Conservation (phyloP, 2,113 vertebrate genomes). For the Tachycineta bicolor region DNA sequence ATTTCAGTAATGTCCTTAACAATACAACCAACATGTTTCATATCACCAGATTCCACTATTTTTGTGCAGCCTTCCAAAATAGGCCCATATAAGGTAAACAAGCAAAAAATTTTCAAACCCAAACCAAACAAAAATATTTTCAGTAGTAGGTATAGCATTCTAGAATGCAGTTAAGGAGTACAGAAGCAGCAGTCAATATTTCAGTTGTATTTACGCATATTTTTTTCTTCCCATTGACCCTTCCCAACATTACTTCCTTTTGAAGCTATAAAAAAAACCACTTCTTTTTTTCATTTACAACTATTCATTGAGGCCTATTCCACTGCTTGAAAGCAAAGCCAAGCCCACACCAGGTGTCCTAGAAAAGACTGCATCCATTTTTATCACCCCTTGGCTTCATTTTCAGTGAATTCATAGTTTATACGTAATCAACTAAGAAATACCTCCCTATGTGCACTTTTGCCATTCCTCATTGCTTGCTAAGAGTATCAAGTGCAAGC, state of each 20-base stretch:
- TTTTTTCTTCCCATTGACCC: slow-evolving; percentile 15
- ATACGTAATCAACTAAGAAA: slow-evolving; percentile 92
- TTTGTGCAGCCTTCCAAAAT: neutral
- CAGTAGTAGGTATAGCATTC: slow-evolving; percentile 17
- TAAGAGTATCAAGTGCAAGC: slow-evolving; percentile 81
- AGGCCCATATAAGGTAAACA: neutral
- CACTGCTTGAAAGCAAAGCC: slow-evolving; percentile 76
- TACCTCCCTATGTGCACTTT: slow-evolving; percentile 83
- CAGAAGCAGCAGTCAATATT: slow-evolving; percentile 36
- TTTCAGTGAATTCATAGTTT: slow-evolving; percentile 90
- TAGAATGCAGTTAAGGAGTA: slow-evolving; percentile 19
- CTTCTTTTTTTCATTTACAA: slow-evolving; percentile 49
- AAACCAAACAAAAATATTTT: slow-evolving; percentile 28
- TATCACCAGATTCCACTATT: neutral
- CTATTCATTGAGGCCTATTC: slow-evolving; percentile 74
- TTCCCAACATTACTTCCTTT: slow-evolving; percentile 49
- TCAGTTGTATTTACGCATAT: slow-evolving; percentile 22
- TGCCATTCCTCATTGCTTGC: slow-evolving; percentile 88
- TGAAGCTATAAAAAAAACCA: slow-evolving; percentile 24
- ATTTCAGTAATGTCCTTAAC: neutral
- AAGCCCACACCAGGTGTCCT: slow-evolving; percentile 72
- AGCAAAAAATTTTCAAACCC: neutral
- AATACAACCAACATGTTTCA: neutral
- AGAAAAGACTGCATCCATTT: slow-evolving; percentile 90
- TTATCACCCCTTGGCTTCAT: slow-evolving; percentile 89